A percentile compares a stretch with the other conserved stretches of the same genome.
Conservation (phyloP, 2,797 vertebrate species). For the Scleropages formosus region DNA sequence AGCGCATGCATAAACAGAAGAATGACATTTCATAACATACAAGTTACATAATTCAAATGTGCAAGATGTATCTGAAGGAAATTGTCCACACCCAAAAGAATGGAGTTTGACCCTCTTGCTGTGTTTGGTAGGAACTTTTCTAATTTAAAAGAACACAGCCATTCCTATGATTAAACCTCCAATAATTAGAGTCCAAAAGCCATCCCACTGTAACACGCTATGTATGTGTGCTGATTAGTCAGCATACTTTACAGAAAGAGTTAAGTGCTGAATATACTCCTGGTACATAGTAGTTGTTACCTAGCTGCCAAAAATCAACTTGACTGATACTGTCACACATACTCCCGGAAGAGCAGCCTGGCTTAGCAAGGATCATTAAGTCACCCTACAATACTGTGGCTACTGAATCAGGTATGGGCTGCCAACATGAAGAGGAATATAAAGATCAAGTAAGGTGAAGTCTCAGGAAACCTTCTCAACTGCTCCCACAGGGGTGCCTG, state of each 20-base stretch:
- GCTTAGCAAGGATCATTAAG: background rate
- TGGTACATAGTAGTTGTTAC: conserved; percentile 38
- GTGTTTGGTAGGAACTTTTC: too few species aligned
- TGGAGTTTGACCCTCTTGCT: too few species aligned
- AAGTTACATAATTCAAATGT: too few species aligned
- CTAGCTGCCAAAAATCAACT: conserved; percentile 30
- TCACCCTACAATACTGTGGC: conserved; percentile 4
- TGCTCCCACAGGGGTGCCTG: conserved; percentile 9
- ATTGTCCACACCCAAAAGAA: too few species aligned
- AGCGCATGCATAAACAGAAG: too few species aligned
- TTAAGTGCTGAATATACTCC: conserved; percentile 14
- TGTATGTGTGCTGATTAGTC: background rate
- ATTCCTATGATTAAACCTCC: too few species aligned
- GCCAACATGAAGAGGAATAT: background rate
- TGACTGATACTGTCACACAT: background rate
- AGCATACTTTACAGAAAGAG: background rate
- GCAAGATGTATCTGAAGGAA: too few species aligned
- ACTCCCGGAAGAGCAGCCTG: background rate
- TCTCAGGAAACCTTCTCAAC: too few species aligned
- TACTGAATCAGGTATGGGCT: background rate
- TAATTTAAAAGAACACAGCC: too few species aligned
- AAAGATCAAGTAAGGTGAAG: background rate
- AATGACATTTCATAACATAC: too few species aligned
- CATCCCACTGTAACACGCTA: too few species aligned
- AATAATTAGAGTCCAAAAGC: too few species aligned